Evolutionary conservation across 2,888 invertebrate genomes (phyloP), one percentile per base, ranked within the genome.

Genomic region (Sinhomidia bicolor): DNA sequence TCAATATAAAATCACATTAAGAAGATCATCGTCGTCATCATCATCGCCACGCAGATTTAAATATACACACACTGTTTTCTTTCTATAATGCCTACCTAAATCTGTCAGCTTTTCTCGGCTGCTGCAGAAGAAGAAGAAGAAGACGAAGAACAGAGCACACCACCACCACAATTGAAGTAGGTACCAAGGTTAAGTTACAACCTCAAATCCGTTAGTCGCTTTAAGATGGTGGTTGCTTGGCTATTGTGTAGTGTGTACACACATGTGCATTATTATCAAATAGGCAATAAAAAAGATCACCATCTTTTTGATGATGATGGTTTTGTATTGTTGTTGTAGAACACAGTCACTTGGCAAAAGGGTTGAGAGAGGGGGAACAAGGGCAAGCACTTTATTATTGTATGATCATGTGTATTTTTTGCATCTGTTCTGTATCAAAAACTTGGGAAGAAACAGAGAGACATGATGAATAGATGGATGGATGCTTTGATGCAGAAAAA

Each of bases 141-240:
- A 3, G 3, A 3, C 17, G 44, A 29, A 71, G 41, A n/a, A 5
- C 1, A 62, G 41, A 41, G 44, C 74, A 26, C 3, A 41, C 6
- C 7, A 71, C 14, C 20, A 57, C 57, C 57, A 14, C 47, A 4
- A n/a, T n/a, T n/a, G n/a, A 47, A 47, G 6, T 36, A 57, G 20
- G 7, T 71, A 41, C 41, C 85, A 85, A 85, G 85, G 85, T 85
- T 85, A 85, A 85, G 85, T 85, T 85, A 85, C 85, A 79, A 78
- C 85, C 85, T 85, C 85, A 85, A 41, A 85, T 51, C 85, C 85
- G 85, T 85, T 85, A 85, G 85, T 10, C 57, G 71, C 71, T 83
- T 83, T 71, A 71, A 29, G 57, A 20, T 83, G 83, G 68, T 57
- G 23, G 71, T 71, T 68, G 17, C 36, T 68, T 29, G 36, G 17